Percentiles rank a stretch among this genome's conserved stretches.
Evolutionary conservation across 2,797 vertebrate genomes (phyloP).

Genomic region (Taenioides sp.): DNA sequence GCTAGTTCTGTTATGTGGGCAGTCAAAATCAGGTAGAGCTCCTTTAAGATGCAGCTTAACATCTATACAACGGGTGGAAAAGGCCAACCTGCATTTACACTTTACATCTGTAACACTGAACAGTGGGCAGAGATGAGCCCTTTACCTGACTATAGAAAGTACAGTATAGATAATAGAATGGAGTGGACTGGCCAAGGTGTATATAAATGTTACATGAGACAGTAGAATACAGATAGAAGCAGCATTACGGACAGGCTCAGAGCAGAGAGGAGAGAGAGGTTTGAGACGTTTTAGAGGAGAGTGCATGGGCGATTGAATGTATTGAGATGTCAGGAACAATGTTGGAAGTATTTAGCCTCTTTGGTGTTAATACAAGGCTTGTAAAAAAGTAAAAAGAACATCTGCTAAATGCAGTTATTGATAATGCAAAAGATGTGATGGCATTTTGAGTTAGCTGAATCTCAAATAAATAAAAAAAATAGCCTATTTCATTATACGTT

Average conservation of each 20-base stretch:
- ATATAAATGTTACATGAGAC: conserved; percentile 6
- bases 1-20: too few species aligned
- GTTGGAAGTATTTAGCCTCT: too few species aligned
- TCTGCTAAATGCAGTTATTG: background rate
- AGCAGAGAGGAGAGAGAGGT: background rate
- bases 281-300: too few species aligned
- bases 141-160: background rate
- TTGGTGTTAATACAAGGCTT: too few species aligned
- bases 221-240: background rate
- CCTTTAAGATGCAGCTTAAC: background rate
- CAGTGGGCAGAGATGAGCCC: background rate
- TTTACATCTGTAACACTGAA: background rate
- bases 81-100: background rate
- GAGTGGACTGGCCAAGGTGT: background rate
- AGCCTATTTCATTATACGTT: too few species aligned
- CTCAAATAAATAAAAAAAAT: too few species aligned
- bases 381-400: background rate
- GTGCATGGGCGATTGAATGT: background rate
- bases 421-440: too few species aligned
- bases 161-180: background rate
- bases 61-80: background rate
- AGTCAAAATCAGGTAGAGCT: too few species aligned
- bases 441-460: too few species aligned
- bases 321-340: too few species aligned
- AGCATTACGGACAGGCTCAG: background rate